A percentile compares a stretch with the other conserved stretches of the same genome.
Evolutionary conservation across 2,888 invertebrate species (phyloP).

Genomic region (Sialis lutaria): DNA sequence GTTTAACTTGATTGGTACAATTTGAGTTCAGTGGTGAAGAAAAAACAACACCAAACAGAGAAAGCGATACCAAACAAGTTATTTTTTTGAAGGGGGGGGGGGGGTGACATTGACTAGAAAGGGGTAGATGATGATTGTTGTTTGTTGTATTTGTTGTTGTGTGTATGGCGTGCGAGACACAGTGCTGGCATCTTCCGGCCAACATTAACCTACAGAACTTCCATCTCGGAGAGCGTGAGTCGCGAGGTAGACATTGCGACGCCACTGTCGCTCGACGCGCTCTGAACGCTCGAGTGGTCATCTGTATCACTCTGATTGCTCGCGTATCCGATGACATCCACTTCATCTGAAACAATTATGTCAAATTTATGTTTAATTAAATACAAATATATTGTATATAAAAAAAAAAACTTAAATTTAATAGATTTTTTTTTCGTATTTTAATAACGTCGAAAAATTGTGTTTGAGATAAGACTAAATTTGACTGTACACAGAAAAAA

Average conservation of each 20-base stretch:
- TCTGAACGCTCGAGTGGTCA: slow-evolving; percentile 63
- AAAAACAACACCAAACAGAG: too few species aligned
- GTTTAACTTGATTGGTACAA: too few species aligned
- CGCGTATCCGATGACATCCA: slow-evolving; percentile 73
- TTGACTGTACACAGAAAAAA: too few species aligned
- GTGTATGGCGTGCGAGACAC: slow-evolving; percentile 9
- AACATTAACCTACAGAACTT: slow-evolving; percentile 25
- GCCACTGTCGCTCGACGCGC: slow-evolving; percentile 54
- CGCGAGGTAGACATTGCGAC: slow-evolving; percentile 50
- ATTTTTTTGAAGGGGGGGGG: background rate
- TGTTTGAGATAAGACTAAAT: too few species aligned
- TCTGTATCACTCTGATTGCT: slow-evolving; percentile 72
- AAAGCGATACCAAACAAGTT: background rate
- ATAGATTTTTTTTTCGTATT: too few species aligned
- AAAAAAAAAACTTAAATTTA: too few species aligned
- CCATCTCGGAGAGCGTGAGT: slow-evolving; percentile 43
- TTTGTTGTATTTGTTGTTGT: slow-evolving; percentile 7
- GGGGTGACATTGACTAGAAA: background rate
- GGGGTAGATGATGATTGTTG: slow-evolving; percentile 1
- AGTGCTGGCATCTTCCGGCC: slow-evolving; percentile 9
- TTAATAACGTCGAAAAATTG: too few species aligned
- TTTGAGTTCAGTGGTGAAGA: too few species aligned
- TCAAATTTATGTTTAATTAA: too few species aligned
- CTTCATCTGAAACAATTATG: slow-evolving; percentile 48
- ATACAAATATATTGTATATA: too few species aligned